Evolutionary conservation across 2,113 vertebrate genomes (phyloP).

Genomic region (Smithornis capensis): DNA sequence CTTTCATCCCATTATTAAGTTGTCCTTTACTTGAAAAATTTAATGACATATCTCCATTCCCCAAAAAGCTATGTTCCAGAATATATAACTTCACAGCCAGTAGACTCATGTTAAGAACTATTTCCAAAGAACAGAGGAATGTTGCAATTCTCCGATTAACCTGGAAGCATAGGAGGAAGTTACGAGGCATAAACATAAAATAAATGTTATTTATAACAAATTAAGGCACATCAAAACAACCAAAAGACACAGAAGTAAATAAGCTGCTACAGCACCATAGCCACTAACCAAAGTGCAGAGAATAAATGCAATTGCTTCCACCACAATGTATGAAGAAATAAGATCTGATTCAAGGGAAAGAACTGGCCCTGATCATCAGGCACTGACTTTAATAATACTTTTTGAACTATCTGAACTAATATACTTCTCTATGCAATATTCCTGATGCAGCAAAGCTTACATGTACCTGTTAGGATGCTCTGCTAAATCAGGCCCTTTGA

Average conservation of each 20-base stretch:
- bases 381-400: background rate
- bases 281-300: background rate
- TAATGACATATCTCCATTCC: background rate
- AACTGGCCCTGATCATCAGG: background rate
- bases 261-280: background rate
- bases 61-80: background rate
- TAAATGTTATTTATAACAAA: background rate
- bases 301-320: background rate
- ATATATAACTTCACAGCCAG: fast-evolving
- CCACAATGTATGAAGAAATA: background rate
- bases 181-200: background rate
- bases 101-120: background rate
- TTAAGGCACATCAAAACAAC: background rate
- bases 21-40: background rate
- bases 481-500: slow-evolving; percentile 6
- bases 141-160: background rate
- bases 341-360: background rate
- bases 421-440: background rate
- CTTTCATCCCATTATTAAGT: background rate
- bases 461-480: background rate
- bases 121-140: background rate
- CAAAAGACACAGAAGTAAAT: background rate
- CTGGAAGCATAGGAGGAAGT: background rate
- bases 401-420: background rate
- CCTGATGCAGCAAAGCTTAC: background rate